Evolutionary conservation across 2,797 vertebrate genomes (phyloP), one percentile per base, ranked within the genome.

Genomic region (Synanceia verrucosa): DNA sequence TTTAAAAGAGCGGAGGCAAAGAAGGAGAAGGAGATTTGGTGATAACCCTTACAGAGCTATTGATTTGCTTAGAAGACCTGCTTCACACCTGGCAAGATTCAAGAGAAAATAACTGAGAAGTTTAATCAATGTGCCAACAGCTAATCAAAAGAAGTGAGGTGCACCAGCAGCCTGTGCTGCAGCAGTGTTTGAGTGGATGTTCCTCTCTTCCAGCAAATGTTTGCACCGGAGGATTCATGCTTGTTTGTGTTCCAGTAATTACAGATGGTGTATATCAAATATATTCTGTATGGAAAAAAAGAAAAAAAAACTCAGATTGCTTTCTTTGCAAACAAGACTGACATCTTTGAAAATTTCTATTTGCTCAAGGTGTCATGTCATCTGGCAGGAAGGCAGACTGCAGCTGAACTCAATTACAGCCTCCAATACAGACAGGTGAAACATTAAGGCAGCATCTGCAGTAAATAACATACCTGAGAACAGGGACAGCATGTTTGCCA

Each of bases 331-430:
- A 82, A 82, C 57, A 73, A 67, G 69, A 72, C 62, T 76, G 76
- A 84, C 79, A 65, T 76, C 47, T 78, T 60, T 23, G 60, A 67
- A 73, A 53, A 63, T 76, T 60, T 83, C 60, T 81, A 53, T 89
- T 87, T 83, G 57, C 79, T 75, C 67, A 57, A 70, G 75, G 66
- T 83, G 79, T 82, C 76, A 62, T 73, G 77, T 83, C 68, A 36
- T 69, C 64, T 55, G 67, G 60, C 66, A 50, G 65, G 47, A 61
- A 65, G 66, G 65, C 73, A 61, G 51, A 18, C 21, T 62, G 66
- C 76, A 79, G 74, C 65, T 81, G 63, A 86, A 85, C 84, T 86
- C 82, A 87, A 83, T 88, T 78, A 84, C 81, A 82, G 68, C 36
- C 60, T 70, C 34, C 70, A n/a, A 13, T 50, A 36, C 64, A 48